Conservation (phyloP, 1,140 invertebrate species). For the Hylaeus anthracinus region DNA sequence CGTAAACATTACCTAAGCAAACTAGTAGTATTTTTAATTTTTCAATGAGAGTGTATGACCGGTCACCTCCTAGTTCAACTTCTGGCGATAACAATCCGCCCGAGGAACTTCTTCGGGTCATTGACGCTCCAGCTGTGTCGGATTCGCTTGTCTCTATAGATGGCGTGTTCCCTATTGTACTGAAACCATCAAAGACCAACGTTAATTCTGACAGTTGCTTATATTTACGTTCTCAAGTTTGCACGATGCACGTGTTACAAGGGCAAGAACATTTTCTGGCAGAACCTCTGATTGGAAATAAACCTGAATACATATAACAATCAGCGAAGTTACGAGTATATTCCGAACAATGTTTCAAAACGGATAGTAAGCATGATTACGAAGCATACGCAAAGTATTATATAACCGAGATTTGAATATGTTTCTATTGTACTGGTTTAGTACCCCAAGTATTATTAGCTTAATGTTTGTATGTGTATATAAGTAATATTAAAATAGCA, state of each 20-base stretch:
- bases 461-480: not conserved
- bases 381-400: constrained; percentile 19
- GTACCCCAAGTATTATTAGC: constrained; percentile 10
- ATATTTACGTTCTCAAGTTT: not conserved
- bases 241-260: constrained; percentile 21
- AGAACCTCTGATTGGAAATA: constrained; percentile 27
- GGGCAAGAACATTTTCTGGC: constrained; percentile 40
- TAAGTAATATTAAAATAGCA: not conserved
- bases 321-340: constrained; percentile 9
- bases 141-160: constrained; percentile 86
- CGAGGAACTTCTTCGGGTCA: constrained; percentile 88
- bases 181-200: constrained; percentile 65
- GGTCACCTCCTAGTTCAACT: constrained; percentile 81
- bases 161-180: constrained; percentile 84
- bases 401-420: constrained; percentile 2
- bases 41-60: not conserved
- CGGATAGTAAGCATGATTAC: not conserved
- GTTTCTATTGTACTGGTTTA: constrained; percentile 24
- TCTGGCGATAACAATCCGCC: constrained; percentile 90
- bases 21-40: too few relatives aligned
- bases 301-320: constrained; percentile 46
- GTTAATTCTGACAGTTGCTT: not conserved
- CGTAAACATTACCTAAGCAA: too few relatives aligned
- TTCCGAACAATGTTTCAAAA: not conserved
- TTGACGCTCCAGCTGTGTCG: constrained; percentile 81